Base-by-base conservation (phyloP, 1,140 invertebrate species). In the Anastrepha obliqua region DNA sequence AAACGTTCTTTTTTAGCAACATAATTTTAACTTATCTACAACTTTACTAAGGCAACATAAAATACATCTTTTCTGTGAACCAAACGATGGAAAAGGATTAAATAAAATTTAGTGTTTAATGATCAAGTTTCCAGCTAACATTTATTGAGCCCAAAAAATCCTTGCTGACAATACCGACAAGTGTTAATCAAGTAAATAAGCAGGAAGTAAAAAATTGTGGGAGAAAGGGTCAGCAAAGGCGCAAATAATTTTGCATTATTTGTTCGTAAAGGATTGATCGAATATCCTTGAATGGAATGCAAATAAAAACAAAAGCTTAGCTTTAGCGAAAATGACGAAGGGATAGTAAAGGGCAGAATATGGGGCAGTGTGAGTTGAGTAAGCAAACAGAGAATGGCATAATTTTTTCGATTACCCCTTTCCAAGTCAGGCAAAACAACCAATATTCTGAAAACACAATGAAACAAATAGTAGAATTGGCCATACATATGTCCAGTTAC, bases 251-350 rank as follows among this genome's bases (percentile, higher is more conserved):
- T 42, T 74, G 67, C 67, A 74, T 74, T 74, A 74, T 74, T 74
- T 74, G 74, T 7, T 47, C 13, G 55, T 81, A 81, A 81, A 81
- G 74, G 74, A 81, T 81, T 81, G 74, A 81, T 55, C 17, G 74
- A 20, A 81, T 81, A 58, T 81, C 74, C 74, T 55, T 81, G 47
- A 81, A 81, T 55, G 74, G 74, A 81, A 44, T 20, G n/a, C 74
- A 81, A 81, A 81, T 55, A 81, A 81, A 81, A 81, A 81, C 74
- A 81, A 55, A 81, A 58, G 74, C 47, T 55, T 81, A 81, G 9
- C 74, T 5, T n/a, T 55, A 58, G 17, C 74, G 3, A 55, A 42
- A 81, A 47, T 7, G 5, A 13, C 51, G 51, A 67, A 81, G 47
- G 74, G 20, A 2, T 15, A 9, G n/a, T 55, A 20, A 55, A 81